Base-by-base conservation (phyloP, 2,888 invertebrate genomes). In the Harpalus rufipes region DNA sequence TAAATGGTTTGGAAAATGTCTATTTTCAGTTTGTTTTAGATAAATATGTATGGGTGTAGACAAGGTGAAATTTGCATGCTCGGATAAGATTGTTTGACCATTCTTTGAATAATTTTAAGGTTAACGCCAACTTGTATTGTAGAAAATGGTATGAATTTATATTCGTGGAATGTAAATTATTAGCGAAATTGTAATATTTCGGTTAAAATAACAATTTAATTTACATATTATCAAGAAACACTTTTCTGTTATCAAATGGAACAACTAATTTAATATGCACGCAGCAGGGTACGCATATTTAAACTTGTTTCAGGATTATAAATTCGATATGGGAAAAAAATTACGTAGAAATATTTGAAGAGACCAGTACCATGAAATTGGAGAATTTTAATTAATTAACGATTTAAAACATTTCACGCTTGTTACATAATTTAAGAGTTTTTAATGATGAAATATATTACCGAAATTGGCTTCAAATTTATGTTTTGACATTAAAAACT, bases 201-300 rank as follows among this genome's bases (percentile, higher is more conserved):
- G 63, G 63, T 63, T 63, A 63, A 63, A 63, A 21, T 63, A 12
- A 21, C 12, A 63, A 63, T 63, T 63, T 18, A 63, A 63, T 25
- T 21, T 18, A 21, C 21, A 63, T 63, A 63, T 63, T 63, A 63
- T 63, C 63, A 25, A 25, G 25, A 51, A 51, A 51, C 44, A 51
- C 44, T 51, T 51, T 51, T 51, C 44, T 12, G 44, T 51, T 51
- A 51, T 51, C 44, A 51, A 51, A 51, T 51, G 44, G 44, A 4
- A 51, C 44, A 51, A 51, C 12, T 51, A 51, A 51, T 51, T 51
- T 51, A 3, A 51, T 2, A 51, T 51, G 44, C 44, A 51, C 44
- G 44, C 44, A 51, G 44, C 44, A 12, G 44, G 44, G 44, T 51
- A 51, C 12, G 44, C 44, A 51, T 51, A 51, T 12, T 51, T 51